Evolutionary conservation across 2,797 vertebrate genomes (phyloP).

Genomic region (Anguilla anguilla): DNA sequence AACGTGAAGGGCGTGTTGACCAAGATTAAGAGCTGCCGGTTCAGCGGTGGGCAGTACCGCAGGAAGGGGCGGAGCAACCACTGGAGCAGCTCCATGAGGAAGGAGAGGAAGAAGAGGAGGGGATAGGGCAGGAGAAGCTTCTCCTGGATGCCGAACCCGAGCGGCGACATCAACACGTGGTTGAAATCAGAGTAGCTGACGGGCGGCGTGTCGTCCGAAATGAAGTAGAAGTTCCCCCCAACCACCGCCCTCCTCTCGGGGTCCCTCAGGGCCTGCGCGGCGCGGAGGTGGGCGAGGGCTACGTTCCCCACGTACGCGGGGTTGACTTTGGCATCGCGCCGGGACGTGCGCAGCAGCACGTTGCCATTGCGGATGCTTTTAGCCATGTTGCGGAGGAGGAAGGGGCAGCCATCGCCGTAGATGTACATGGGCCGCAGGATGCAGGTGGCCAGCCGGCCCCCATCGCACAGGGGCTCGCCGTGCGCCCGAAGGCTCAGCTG

Average conservation of each 20-base stretch:
- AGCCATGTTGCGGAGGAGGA: constrained; percentile 69
- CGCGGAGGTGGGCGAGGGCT: constrained; percentile 84
- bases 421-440: constrained; percentile 87
- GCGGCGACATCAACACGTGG: constrained; percentile 72
- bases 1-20: constrained; percentile 86
- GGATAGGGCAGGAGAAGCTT: constrained; percentile 68
- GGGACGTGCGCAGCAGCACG: constrained; percentile 65
- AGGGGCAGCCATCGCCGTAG: constrained; percentile 83
- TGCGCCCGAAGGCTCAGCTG: constrained; percentile 74
- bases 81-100: constrained; percentile 78
- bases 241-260: constrained; percentile 64
- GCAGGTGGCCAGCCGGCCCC: constrained; percentile 78
- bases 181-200: constrained; percentile 87
- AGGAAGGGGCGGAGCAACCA: constrained; percentile 76
- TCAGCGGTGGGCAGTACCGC: constrained; percentile 69
- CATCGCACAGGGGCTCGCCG: constrained; percentile 71
- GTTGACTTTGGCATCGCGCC: constrained; percentile 77
- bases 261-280: constrained; percentile 73
- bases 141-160: constrained; percentile 79
- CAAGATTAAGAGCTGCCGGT: constrained; percentile 76
- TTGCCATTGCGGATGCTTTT: constrained; percentile 73
- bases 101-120: constrained; percentile 74
- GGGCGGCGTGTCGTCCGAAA: constrained; percentile 87
- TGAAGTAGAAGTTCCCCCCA: constrained; percentile 85
- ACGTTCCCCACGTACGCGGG: constrained; percentile 89